Conservation (phyloP, 2,113 vertebrate genomes). For the Lanius collurio region DNA sequence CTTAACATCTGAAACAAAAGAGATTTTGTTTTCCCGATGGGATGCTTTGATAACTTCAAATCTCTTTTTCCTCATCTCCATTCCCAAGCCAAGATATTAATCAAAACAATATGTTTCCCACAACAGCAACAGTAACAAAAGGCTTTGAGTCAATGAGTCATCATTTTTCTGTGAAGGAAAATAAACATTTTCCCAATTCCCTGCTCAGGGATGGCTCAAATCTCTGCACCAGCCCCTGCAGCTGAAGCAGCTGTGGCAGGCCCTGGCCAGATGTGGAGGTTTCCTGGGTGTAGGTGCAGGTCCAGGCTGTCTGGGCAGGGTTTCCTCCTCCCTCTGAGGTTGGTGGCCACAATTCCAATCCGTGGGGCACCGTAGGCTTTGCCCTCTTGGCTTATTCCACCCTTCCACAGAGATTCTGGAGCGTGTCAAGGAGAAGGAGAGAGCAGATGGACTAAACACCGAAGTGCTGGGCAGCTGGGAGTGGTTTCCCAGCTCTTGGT, state of each 20-base stretch:
- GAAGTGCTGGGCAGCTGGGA: accelerated
- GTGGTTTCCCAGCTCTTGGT: not conserved
- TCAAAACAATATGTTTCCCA: not conserved
- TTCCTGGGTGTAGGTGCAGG: not conserved
- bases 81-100: conserved; percentile 5
- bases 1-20: not conserved
- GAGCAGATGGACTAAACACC: accelerated
- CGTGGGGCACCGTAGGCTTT: accelerated
- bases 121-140: not conserved
- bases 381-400: not conserved
- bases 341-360: not conserved
- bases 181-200: not conserved
- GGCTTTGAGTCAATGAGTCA: not conserved
- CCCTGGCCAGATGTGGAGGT: not conserved
- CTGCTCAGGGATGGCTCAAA: not conserved
- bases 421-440: not conserved
- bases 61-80: not conserved
- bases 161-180: not conserved
- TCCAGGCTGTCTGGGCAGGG: not conserved
- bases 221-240: not conserved
- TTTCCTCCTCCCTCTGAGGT: not conserved
- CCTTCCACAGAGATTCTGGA: not conserved
- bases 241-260: not conserved
- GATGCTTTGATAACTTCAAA: not conserved
- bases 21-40: not conserved